Conservation (phyloP, 1,140 invertebrate genomes). For the Heliconius eleuchia region DNA sequence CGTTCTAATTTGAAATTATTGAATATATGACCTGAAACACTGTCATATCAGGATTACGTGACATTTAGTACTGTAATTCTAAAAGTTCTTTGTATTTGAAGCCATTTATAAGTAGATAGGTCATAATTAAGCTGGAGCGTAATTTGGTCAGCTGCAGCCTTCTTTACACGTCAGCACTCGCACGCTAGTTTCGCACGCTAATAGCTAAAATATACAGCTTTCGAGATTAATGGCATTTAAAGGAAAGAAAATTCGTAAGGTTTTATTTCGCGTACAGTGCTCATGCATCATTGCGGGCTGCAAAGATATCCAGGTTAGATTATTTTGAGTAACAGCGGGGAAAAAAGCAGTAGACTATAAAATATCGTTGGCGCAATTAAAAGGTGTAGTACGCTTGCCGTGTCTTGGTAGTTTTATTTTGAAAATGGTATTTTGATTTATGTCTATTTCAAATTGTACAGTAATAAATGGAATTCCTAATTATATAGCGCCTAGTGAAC, state of each 20-base stretch:
- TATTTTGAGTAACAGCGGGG: slow-evolving; percentile 71
- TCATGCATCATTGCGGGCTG: slow-evolving; percentile 63
- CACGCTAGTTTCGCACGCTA: slow-evolving; percentile 47
- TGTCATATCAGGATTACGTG: neutral
- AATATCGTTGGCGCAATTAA: slow-evolving; percentile 75
- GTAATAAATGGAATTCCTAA: slow-evolving; percentile 10
- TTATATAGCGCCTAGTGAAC: slow-evolving; percentile 9
- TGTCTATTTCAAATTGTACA: slow-evolving; percentile 20
- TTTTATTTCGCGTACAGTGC: slow-evolving; percentile 58
- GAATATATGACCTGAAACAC: neutral
- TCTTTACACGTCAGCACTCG: slow-evolving; percentile 39
- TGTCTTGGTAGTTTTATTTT: slow-evolving; percentile 31
- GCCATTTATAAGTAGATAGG: slow-evolving; percentile 31
- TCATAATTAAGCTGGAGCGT: slow-evolving; percentile 35
- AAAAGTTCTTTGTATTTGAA: neutral
- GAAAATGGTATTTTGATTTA: slow-evolving; percentile 16
- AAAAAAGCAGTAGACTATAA: slow-evolving; percentile 68
- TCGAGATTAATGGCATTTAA: slow-evolving; percentile 47
- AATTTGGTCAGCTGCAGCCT: slow-evolving; percentile 39
- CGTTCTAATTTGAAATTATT: neutral
- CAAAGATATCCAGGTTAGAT: slow-evolving; percentile 73
- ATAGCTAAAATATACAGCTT: slow-evolving; percentile 23
- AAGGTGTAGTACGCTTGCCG: slow-evolving; percentile 45
- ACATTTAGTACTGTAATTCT: neutral
- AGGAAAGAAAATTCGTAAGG: slow-evolving; percentile 50